Evolutionary conservation across 2,797 vertebrate species (phyloP).

Genomic region (Sebastes goodei): DNA sequence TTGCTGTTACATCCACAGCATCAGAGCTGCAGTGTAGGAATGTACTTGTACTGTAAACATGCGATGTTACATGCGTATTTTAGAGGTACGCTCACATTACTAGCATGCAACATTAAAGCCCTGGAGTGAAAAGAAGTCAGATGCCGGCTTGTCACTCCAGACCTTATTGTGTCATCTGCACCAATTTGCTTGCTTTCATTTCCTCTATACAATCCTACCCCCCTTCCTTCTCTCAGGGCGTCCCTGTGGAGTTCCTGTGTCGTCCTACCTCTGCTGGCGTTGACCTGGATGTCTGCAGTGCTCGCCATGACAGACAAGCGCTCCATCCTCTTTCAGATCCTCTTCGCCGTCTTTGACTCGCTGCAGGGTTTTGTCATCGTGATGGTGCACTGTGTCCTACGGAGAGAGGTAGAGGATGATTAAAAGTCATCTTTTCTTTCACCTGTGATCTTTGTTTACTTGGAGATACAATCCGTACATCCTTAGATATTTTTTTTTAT

Average conservation of each 20-base stretch:
- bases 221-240: slow-evolving; percentile 84
- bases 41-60: not conserved
- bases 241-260: slow-evolving; percentile 99
- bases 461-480: not conserved
- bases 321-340: slow-evolving; percentile 98
- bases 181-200: slow-evolving; percentile 9
- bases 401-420: slow-evolving; percentile 89
- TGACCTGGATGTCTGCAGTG: slow-evolving; percentile 99
- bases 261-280: slow-evolving; percentile 94
- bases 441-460: not conserved
- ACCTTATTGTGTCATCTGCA: slow-evolving; percentile 6
- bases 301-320: slow-evolving; percentile 99
- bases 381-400: slow-evolving; percentile 98
- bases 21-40: not conserved
- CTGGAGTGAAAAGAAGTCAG: not conserved
- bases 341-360: slow-evolving; percentile 98
- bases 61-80: not conserved
- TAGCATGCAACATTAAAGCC: slow-evolving; percentile 4
- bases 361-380: slow-evolving; percentile 99
- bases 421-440: not conserved
- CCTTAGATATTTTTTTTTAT: not conserved
- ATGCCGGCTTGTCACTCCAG: slow-evolving; percentile 6
- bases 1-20: slow-evolving; percentile 10
- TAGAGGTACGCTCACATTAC: not conserved
- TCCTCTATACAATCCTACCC: slow-evolving; percentile 2